Base-by-base conservation (phyloP, 2,888 invertebrate genomes). In the Caenorhabditis imperialis region DNA sequence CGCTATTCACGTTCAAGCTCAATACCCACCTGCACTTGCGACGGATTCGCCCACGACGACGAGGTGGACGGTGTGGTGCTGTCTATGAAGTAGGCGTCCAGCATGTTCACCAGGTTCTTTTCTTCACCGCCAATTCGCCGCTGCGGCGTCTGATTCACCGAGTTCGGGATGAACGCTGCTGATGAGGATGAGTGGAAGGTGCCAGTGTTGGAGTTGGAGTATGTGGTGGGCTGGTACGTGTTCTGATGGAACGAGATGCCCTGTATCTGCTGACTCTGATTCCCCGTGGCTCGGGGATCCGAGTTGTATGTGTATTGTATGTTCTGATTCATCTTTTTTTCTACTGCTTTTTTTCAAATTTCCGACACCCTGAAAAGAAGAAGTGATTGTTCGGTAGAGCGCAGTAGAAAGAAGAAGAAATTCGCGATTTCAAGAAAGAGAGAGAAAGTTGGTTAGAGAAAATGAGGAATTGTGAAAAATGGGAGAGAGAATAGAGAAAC, bases 1-100 rank as follows among this genome's bases (percentile, higher is more conserved):
- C 50, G 62, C 51, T 30, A 42, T 45, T n/a, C n/a, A n/a, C n/a
- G n/a, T n/a, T n/a, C n/a, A n/a, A n/a, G n/a, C n/a, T n/a, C n/a
- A 42, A n/a, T 30, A 14, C 38, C 61, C 4, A 74, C 75, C 71
- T 70, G 77, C 14, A 70, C 75, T 5, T 57, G 48, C 38, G 55
- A 47, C 42, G 70, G 75, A 44, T 51, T 63, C 33, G 48, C 63
- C 63, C 63, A 70, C 5, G 75, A 54, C 1, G 63, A 16, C 12
- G 75, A 70, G 1, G 75, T 70, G 10, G 69, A 69, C 2, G 78
- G 78, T 35, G 76, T 63, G 6, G 70, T 63, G 33, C 67, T 75
- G 58, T 79, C 79, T 18, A 79, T 75, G 47, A 79, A 79, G 53
- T 79, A 79, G 1, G 79, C 76, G 51, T 79, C 79, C 30, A 79